A percentile compares a stretch with the other conserved stretches of the same genome.
These are phyloP conservation scores for Sylvicola cinctus DNA, from an alignment of 2,888 invertebrate genomes.

Conservation along the genomic window DNA sequence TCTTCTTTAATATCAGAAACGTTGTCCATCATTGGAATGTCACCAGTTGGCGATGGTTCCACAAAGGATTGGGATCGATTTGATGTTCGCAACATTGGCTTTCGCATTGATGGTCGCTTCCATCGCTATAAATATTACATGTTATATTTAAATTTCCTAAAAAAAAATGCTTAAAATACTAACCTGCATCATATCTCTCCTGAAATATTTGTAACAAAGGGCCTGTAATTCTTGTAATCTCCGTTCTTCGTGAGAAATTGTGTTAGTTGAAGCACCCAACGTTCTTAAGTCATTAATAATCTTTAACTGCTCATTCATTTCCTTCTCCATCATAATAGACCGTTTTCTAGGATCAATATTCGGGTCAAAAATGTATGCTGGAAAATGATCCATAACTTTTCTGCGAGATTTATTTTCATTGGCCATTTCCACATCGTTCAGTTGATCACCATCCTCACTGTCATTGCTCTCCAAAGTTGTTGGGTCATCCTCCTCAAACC, in stretches of 20 bases:
- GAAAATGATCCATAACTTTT: conserved; percentile 44
- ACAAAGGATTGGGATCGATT: conserved; percentile 61
- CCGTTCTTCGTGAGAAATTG: conserved; percentile 82
- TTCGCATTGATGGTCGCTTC: conserved; percentile 22
- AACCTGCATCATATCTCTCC: conserved; percentile 76
- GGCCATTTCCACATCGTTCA: conserved; percentile 37
- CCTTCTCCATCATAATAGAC: conserved; percentile 84
- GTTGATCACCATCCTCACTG: conserved; percentile 56
- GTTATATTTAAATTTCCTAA: conserved; percentile 1
- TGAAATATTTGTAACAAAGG: conserved; percentile 82
- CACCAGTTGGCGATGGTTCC: conserved; percentile 43
- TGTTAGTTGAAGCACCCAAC: conserved; percentile 70
- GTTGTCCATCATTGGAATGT: conserved; percentile 30
- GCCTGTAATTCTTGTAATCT: conserved; percentile 84
- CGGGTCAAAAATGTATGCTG: conserved; percentile 66
- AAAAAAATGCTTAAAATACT: conserved; percentile 10
- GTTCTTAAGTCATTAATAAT: conserved; percentile 81
- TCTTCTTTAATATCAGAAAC: conserved; percentile 9
- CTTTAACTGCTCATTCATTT: conserved; percentile 94
- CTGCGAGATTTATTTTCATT: conserved; percentile 14
- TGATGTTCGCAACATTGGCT: conserved; percentile 30
- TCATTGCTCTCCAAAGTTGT: conserved; percentile 45
- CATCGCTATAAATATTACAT: conserved; percentile 13
- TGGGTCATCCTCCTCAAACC: conserved; percentile 63
- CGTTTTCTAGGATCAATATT: conserved; percentile 61